phyloP scores from a whole-genome alignment of 2,113 vertebrate species.

The Falcunculus frontatus region DNA sequence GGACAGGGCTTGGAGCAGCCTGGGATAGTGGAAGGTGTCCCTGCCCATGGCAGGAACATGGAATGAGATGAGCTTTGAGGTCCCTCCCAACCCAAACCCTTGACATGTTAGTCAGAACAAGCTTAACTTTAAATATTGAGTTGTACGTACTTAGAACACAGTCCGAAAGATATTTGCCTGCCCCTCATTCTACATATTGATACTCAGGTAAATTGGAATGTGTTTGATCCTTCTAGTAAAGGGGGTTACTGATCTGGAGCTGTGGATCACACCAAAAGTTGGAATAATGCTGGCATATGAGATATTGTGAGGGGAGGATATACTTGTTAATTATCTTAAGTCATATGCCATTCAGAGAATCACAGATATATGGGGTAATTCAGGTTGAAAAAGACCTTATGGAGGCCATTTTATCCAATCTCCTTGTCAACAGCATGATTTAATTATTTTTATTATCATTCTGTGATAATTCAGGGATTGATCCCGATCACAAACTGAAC shows the following conservation, averaged over 20 bases:
- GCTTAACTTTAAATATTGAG: not conserved
- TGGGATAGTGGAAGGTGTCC: not conserved
- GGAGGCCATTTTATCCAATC: not conserved
- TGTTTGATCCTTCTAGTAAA: not conserved
- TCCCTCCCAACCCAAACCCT: not conserved
- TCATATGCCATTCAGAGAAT: not conserved
- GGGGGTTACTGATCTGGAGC: accelerated
- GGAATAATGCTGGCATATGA: not conserved
- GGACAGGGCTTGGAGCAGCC: not conserved
- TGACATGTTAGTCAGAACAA: not conserved
- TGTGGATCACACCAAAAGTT: not conserved
- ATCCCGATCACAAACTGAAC: not conserved
- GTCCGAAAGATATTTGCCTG: not conserved
- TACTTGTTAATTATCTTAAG: not conserved
- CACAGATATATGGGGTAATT: not conserved
- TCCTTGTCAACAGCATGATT: not conserved
- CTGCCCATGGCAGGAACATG: not conserved
- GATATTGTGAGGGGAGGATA: not conserved
- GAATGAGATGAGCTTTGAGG: not conserved
- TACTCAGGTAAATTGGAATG: not conserved
- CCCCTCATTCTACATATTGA: accelerated
- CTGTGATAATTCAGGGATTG: not conserved
- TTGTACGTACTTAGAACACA: not conserved
- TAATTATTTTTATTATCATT: not conserved
- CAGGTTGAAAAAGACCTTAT: not conserved